These are phyloP conservation scores for Oligia strigilis DNA, from an alignment of 2,888 invertebrate genomes.

Conservation along the genomic window DNA sequence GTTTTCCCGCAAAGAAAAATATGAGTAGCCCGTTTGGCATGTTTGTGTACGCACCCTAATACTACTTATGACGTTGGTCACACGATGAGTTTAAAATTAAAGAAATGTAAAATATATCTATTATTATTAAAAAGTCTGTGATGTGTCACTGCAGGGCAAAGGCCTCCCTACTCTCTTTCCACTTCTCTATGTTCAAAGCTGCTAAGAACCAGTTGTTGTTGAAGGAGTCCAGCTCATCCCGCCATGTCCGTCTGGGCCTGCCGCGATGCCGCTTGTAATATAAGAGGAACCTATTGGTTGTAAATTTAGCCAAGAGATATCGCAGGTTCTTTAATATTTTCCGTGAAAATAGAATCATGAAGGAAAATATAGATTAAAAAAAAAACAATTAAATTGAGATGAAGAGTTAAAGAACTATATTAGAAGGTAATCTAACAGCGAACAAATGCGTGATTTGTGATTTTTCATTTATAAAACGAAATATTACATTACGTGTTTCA, in stretches of 20 bases:
- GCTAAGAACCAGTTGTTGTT: background rate
- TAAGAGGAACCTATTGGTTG: background rate
- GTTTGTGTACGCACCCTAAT: slow-evolving; percentile 7
- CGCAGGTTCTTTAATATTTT: background rate
- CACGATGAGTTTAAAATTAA: slow-evolving; percentile 13
- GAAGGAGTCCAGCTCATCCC: background rate
- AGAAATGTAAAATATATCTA: background rate
- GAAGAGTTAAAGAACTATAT: background rate
- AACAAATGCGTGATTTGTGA: background rate
- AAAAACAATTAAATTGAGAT: background rate
- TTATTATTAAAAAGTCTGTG: background rate
- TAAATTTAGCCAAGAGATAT: background rate
- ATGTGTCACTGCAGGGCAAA: background rate
- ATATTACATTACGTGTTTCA: slow-evolving; percentile 25
- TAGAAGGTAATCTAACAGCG: background rate
- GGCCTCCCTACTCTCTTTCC: background rate
- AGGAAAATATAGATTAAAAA: background rate
- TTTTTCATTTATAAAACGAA: background rate
- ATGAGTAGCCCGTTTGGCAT: background rate
- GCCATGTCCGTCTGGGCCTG: background rate
- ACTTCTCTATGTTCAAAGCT: background rate
- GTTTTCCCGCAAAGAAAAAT: background rate
- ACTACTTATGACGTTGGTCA: slow-evolving; percentile 40
- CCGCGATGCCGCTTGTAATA: background rate
- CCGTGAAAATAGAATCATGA: background rate